Base-by-base conservation (phyloP, 2,888 invertebrate species). In the Troilus luridus region DNA sequence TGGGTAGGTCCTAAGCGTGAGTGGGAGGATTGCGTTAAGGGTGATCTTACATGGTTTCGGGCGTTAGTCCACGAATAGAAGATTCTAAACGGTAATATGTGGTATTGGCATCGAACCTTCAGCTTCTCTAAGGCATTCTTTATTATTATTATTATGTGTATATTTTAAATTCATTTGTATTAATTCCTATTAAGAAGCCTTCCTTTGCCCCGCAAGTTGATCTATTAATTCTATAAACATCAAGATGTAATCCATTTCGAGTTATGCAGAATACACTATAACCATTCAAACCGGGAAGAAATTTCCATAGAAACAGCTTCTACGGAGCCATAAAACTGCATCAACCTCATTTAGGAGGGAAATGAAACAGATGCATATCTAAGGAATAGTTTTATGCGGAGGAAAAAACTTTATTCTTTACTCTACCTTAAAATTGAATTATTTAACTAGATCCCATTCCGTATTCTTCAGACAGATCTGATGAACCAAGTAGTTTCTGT, bases 281-380 rank as follows among this genome's bases (percentile, higher is more conserved):
- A 41, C 17, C 72, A 27, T 27, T 72, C 27, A 72, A 19, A 24
- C 24, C 17, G 41, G 72, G 19, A 1, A 19, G 72, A 41, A 14
- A 77, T 77, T 72, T 72, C 72, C 72, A 72, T 72, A 72, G 72
- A 72, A 72, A 72, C 27, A 7, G 72, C 64, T 64, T 11, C 64
- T 5, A n/a, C n/a, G 64, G 27, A 72, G 72, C 27, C 12, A 14
- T 72, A 72, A 72, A 72, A 72, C 27, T 72, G 72, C 72, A 72
- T 72, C 27, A 17, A 24, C 24, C 27, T 27, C 24, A 72, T 72
- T 72, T 72, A 72, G 17, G 72, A 72, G 17, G 27, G 72, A 7
- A 72, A 72, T 72, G 72, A 72, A 72, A 72, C 24, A 72, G 72
- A 72, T 72, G 24, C 27, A 27, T 72, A 27, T 27, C 67, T 72